Evolutionary conservation across 2,888 invertebrate species (phyloP).

Genomic region (Lymantria monacha): DNA sequence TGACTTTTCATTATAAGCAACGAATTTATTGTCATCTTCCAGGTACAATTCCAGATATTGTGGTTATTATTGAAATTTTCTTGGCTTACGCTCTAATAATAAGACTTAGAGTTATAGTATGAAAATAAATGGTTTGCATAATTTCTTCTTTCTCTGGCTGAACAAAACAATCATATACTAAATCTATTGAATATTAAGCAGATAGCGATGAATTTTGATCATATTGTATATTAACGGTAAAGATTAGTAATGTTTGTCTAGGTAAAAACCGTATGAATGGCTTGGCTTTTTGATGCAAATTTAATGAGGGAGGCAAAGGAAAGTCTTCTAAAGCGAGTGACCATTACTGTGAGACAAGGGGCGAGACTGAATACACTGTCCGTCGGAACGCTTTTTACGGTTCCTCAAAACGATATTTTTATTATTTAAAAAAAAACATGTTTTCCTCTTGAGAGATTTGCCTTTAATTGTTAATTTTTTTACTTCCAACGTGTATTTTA

Average conservation of each 20-base stretch:
- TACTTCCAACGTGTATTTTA: too few species aligned
- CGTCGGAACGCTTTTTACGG: conserved; percentile 31
- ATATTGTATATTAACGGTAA: conserved; percentile 27
- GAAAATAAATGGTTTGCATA: too few species aligned
- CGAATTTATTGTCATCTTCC: too few species aligned
- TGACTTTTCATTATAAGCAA: too few species aligned
- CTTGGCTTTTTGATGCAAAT: conserved; percentile 65
- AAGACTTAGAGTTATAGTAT: too few species aligned
- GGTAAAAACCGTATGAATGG: conserved; percentile 52
- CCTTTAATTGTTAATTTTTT: not conserved
- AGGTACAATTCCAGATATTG: too few species aligned
- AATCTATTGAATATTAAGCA: conserved; percentile 8
- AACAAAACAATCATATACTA: too few species aligned
- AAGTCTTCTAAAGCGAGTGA: conserved; percentile 60
- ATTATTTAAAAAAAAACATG: not conserved
- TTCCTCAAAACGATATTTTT: conserved; percentile 20
- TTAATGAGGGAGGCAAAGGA: conserved; percentile 65
- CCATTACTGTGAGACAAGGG: conserved; percentile 66
- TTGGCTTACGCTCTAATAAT: too few species aligned
- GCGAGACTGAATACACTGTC: conserved; percentile 57
- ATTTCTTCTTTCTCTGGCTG: too few species aligned
- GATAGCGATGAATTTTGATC: conserved; percentile 20
- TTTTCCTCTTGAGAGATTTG: not conserved
- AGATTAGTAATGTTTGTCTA: conserved; percentile 45
- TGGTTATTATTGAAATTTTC: too few species aligned